Percentiles rank a stretch among this genome's conserved stretches.
Conservation (phyloP, 2,113 vertebrate species). For the Mobula hypostoma region DNA sequence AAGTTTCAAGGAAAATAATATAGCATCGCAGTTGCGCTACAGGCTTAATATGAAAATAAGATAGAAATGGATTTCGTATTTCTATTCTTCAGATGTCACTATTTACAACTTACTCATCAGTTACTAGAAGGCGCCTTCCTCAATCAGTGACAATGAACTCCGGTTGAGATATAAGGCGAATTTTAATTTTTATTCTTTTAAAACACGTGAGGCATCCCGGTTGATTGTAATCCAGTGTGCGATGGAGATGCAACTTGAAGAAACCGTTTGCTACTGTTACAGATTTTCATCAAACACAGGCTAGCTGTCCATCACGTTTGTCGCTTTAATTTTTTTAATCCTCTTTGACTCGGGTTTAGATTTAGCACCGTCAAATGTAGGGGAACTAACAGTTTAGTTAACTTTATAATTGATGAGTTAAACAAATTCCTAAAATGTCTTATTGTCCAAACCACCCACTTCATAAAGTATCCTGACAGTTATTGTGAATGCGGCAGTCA, state of each 20-base stretch:
- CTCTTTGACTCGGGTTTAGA: conserved; percentile 39
- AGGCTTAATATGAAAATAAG: neutral
- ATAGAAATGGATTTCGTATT: neutral
- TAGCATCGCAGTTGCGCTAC: neutral
- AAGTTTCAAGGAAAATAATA: neutral
- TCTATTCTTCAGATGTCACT: neutral
- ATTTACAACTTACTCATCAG: no score
- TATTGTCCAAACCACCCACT: neutral
- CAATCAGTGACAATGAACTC: no score
- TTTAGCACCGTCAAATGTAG: conserved; percentile 8
- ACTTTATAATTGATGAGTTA: neutral
- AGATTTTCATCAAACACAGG: neutral
- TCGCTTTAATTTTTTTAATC: conserved; percentile 39
- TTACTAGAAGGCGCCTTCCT: neutral
- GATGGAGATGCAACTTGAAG: neutral
- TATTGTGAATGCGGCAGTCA: neutral
- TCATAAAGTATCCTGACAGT: neutral
- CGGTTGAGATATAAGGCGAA: neutral
- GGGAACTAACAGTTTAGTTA: neutral
- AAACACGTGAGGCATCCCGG: neutral
- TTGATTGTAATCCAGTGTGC: neutral
- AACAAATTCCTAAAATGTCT: no score
- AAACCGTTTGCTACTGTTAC: neutral
- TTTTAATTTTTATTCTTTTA: neutral
- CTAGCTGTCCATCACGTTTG: conserved; percentile 12